Conservation (phyloP, 2,797 vertebrate genomes). For the Halcyon leucocephala region DNA sequence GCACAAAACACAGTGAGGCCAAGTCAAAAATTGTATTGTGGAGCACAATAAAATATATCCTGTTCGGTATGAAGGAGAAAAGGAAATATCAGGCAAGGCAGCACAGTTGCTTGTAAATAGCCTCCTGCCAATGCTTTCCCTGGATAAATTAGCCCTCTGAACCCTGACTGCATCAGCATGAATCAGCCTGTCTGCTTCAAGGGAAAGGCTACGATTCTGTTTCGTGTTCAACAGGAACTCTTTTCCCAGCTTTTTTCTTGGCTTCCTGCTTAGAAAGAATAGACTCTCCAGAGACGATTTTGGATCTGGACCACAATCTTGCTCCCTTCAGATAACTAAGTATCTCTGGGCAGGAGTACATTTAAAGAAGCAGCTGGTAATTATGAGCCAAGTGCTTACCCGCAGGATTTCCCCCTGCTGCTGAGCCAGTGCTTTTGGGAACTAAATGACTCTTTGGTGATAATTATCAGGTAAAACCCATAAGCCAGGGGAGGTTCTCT, state of each 20-base stretch:
- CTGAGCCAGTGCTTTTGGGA: slow-evolving; percentile 49
- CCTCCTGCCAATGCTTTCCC: neutral
- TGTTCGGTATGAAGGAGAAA: neutral
- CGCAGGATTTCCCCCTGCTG: slow-evolving; percentile 67
- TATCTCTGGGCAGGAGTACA: slow-evolving; percentile 58
- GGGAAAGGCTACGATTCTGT: neutral
- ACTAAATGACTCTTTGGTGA: slow-evolving; percentile 38
- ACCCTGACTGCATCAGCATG: neutral
- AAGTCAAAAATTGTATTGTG: neutral
- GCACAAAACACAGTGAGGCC: neutral
- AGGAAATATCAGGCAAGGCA: neutral
- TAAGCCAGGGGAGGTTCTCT: slow-evolving; percentile 32
- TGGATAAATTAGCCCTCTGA: slow-evolving; percentile 7
- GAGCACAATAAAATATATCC: slow-evolving; percentile 30
- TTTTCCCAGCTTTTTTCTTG: slow-evolving; percentile 25
- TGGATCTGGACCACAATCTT: slow-evolving; percentile 2
- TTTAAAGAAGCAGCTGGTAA: slow-evolving; percentile 56
- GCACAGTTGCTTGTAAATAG: neutral
- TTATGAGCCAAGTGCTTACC: slow-evolving; percentile 58
- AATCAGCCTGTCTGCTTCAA: slow-evolving; percentile 29
- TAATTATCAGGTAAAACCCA: slow-evolving; percentile 44
- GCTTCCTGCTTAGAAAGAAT: slow-evolving; percentile 57
- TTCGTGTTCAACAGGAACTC: neutral
- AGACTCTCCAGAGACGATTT: slow-evolving; percentile 46
- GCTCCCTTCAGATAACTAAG: slow-evolving; percentile 46